These are phyloP conservation scores for Tetanocera ferruginea DNA, from an alignment of 2,888 invertebrate genomes.

Conservation along the genomic window DNA sequence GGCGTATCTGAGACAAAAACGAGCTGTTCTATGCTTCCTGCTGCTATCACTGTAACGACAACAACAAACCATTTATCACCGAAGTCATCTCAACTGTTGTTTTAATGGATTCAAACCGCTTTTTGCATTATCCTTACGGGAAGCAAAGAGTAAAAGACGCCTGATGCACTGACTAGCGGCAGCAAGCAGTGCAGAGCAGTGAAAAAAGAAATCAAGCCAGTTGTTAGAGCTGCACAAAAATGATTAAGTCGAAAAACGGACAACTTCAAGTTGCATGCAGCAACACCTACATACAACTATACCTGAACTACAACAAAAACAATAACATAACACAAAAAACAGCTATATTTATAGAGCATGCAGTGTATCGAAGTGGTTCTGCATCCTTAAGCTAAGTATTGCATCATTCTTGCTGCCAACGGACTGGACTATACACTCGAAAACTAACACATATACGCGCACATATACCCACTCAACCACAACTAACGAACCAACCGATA, in stretches of 20 bases:
- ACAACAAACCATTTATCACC: conserved; percentile 59
- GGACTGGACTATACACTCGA: no score
- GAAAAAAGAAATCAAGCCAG: neutral
- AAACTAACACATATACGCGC: neutral
- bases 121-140: conserved; percentile 42
- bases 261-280: conserved; percentile 45
- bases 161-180: neutral
- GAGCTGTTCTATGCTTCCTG: neutral
- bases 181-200: neutral
- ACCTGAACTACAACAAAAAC: neutral
- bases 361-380: neutral
- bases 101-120: conserved; percentile 62
- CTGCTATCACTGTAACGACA: conserved; percentile 1
- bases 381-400: conserved; percentile 6
- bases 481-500: conserved; percentile 8
- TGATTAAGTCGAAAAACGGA: conserved; percentile 13
- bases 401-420: conserved; percentile 31
- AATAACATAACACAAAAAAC: neutral
- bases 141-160: neutral
- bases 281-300: neutral
- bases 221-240: conserved; percentile 4
- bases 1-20: neutral
- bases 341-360: neutral
- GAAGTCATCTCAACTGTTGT: conserved; percentile 60
- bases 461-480: neutral